Evolutionary conservation across 2,888 invertebrate genomes (phyloP), one percentile per base, ranked within the genome.

Genomic region (Melieria crassipennis): DNA sequence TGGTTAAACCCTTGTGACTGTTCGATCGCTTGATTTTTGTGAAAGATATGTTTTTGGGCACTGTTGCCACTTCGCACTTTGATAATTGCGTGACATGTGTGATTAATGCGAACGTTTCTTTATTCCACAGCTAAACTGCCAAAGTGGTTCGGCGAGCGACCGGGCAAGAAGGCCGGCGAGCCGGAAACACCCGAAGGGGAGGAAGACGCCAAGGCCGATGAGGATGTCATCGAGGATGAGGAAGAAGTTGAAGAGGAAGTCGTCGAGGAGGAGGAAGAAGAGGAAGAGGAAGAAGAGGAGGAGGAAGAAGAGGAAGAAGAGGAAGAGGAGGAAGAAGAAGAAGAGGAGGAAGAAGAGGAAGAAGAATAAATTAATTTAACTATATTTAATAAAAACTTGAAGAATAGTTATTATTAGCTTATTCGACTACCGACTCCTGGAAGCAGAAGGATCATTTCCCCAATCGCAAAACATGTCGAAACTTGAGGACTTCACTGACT

Each of bases 121-220:
- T 42, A 43, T 63, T 63, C 60, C 60, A 4, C 87, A 96, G 96
- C 95, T 90, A 93, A 93, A 91, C 90, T 96, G 88, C 96, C 96
- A 82, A 96, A 96, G 88, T 96, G 96, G 96, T 96, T 96, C 91
- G 96, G 96, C 83, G 96, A 96, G 89, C 91, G 96, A 88, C 96
- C 96, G 79, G 96, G 96, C 90, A 96, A 95, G 89, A 96, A 95
- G 90, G 88, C 92, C 87, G 95, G 93, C 78, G 96, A 94, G 78
- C 92, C 92, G 78, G 96, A 96, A 79, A 93, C 95, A 83, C 96
- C 96, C 76, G 96, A 96, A 83, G 96, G 95, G 80, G 96, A 95
- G 87, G 95, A 95, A 84, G 94, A 94, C 86, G 92, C 92, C 84
- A 94, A 94, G 89, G 92, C 90, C 77, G 91, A 90, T 78, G 92